phyloP scores from a whole-genome alignment of 2,888 invertebrate species.

The Hecatera dysodea region DNA sequence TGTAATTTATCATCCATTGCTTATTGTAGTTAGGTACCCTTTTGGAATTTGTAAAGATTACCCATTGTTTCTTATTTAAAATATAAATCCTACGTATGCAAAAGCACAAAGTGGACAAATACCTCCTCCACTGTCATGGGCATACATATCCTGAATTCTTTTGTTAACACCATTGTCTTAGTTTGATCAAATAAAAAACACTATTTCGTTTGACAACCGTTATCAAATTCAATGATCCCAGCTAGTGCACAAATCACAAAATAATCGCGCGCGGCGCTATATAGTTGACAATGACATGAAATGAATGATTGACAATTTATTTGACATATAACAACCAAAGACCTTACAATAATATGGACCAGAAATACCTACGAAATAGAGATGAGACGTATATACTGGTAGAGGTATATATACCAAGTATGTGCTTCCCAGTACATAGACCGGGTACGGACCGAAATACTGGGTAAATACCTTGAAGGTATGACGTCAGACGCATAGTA shows the following conservation, averaged over 20 bases:
- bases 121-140: slow-evolving; percentile 98
- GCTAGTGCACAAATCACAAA: slow-evolving; percentile 1
- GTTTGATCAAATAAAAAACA: slow-evolving; percentile 13
- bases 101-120: slow-evolving; percentile 64
- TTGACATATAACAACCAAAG: too few relatives aligned
- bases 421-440: too few relatives aligned
- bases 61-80: slow-evolving; percentile 20
- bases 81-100: neutral
- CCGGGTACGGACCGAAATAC: too few relatives aligned
- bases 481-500: too few relatives aligned
- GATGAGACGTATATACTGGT: too few relatives aligned
- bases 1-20: neutral
- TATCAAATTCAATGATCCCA: slow-evolving; percentile 7
- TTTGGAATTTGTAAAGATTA: neutral
- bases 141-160: slow-evolving; percentile 98
- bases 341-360: too few relatives aligned
- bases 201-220: slow-evolving; percentile 5
- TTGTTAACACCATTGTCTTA: slow-evolving; percentile 94
- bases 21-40: neutral
- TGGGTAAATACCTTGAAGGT: too few relatives aligned
- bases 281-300: slow-evolving; percentile 3
- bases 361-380: too few relatives aligned
- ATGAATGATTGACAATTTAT: neutral
- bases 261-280: slow-evolving; percentile 1
- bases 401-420: too few relatives aligned